phyloP scores from a whole-genome alignment of 2,113 vertebrate genomes.

The Pardalotus punctatus region DNA sequence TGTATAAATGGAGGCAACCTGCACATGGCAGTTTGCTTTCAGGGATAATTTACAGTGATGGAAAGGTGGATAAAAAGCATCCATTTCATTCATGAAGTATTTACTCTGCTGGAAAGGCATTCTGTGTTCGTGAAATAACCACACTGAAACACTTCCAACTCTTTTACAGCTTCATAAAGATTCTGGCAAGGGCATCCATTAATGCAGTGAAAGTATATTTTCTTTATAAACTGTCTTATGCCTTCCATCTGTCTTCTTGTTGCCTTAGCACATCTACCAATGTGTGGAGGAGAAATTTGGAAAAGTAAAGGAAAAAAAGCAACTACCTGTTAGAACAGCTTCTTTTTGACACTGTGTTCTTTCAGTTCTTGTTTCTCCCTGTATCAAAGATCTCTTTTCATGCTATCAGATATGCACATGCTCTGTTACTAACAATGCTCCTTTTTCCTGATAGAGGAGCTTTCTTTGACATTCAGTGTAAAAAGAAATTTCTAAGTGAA shows the following conservation, averaged over 20 bases:
- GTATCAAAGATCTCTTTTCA: neutral
- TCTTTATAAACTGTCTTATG: conserved; percentile 62
- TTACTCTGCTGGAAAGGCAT: conserved; percentile 45
- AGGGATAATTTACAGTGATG: conserved; percentile 66
- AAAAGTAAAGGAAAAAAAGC: neutral
- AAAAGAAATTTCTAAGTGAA: neutral
- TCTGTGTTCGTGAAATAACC: conserved; percentile 44
- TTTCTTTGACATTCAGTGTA: neutral
- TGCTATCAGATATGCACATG: neutral
- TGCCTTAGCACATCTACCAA: conserved; percentile 27
- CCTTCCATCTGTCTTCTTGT: conserved; percentile 53
- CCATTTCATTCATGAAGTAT: conserved; percentile 67
- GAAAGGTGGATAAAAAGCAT: conserved; percentile 66
- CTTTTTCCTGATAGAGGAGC: neutral
- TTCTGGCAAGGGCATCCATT: conserved; percentile 62
- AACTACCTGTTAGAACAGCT: neutral
- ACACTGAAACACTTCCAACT: conserved; percentile 60
- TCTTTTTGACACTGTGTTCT: neutral
- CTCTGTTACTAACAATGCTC: neutral
- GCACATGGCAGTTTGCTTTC: conserved; percentile 55
- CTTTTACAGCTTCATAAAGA: conserved; percentile 70
- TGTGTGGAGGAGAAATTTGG: neutral
- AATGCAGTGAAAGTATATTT: conserved; percentile 64
- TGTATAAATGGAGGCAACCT: conserved; percentile 61
- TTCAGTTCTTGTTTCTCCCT: neutral